Evolutionary conservation across 2,113 vertebrate species (phyloP).

Genomic region (Coregonus clupeaformis): DNA sequence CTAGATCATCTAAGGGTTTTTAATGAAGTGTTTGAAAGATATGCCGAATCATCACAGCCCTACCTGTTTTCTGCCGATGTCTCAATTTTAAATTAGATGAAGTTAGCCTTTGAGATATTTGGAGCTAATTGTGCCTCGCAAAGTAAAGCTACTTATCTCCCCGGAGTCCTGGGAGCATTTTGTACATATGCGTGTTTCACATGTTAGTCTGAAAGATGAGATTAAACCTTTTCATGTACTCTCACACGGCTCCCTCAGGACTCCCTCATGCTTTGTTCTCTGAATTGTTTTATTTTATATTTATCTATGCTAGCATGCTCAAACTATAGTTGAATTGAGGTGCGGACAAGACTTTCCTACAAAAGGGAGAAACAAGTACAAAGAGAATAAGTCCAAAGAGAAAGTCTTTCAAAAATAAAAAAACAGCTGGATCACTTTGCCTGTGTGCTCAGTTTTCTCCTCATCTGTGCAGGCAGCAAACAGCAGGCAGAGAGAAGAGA

Average conservation of each 20-base stretch:
- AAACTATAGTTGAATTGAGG: no score
- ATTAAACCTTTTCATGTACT: constrained; percentile 18
- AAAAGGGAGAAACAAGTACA: neutral
- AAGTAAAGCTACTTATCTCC: constrained; percentile 32
- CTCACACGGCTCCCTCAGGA: neutral
- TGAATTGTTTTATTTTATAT: neutral
- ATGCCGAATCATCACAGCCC: constrained; percentile 47
- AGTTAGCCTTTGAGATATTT: constrained; percentile 48
- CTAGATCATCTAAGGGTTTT: constrained; percentile 64
- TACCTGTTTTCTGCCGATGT: constrained; percentile 51
- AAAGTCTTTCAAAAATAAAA: no score
- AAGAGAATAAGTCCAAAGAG: no score
- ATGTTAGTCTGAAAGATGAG: constrained; percentile 25
- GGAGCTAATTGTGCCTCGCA: constrained; percentile 21
- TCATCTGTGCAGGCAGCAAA: constrained; percentile 24
- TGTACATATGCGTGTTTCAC: constrained; percentile 41
- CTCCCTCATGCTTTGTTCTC: neutral
- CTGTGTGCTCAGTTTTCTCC: neutral
- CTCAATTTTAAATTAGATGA: constrained; percentile 60
- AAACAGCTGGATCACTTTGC: constrained; percentile 36
- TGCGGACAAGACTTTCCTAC: no score
- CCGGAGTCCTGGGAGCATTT: neutral
- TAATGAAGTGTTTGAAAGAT: constrained; percentile 68
- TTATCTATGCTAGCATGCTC: neutral
- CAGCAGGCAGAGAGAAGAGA: constrained; percentile 42